phyloP scores from a whole-genome alignment of 2,888 invertebrate genomes.

The Eilema griseolum region DNA sequence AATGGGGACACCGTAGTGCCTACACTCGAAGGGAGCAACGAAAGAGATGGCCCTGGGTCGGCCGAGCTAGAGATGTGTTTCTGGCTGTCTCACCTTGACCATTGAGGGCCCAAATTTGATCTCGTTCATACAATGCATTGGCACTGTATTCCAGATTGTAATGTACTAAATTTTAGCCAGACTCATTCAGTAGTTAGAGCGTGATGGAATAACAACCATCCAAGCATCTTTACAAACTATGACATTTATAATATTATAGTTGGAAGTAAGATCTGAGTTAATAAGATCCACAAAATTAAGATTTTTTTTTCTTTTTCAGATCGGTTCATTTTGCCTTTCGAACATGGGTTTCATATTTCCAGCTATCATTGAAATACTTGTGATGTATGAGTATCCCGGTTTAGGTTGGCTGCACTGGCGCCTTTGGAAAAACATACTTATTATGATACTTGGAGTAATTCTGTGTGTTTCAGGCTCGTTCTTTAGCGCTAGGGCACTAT shows the following conservation, averaged over 20 bases:
- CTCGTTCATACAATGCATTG: too few relatives aligned
- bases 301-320: constrained; percentile 60
- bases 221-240: neutral
- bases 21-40: too few relatives aligned
- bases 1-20: too few relatives aligned
- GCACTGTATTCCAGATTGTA: too few relatives aligned
- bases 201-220: too few relatives aligned
- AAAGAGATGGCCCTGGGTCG: too few relatives aligned
- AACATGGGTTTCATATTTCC: constrained; percentile 83
- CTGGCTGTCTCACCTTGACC: too few relatives aligned
- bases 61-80: too few relatives aligned
- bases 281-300: too few relatives aligned
- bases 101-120: too few relatives aligned
- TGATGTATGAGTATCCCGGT: constrained; percentile 77
- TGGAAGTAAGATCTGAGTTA: too few relatives aligned
- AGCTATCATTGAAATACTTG: constrained; percentile 74
- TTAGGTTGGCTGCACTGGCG: constrained; percentile 73
- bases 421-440: constrained; percentile 73
- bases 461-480: constrained; percentile 77
- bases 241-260: neutral
- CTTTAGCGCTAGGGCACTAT: constrained; percentile 73
- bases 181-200: too few relatives aligned
- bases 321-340: constrained; percentile 81
- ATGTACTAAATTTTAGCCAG: neutral
- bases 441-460: constrained; percentile 67